Conservation (phyloP, 2,113 vertebrate genomes). For the Poicephalus meyeri region DNA sequence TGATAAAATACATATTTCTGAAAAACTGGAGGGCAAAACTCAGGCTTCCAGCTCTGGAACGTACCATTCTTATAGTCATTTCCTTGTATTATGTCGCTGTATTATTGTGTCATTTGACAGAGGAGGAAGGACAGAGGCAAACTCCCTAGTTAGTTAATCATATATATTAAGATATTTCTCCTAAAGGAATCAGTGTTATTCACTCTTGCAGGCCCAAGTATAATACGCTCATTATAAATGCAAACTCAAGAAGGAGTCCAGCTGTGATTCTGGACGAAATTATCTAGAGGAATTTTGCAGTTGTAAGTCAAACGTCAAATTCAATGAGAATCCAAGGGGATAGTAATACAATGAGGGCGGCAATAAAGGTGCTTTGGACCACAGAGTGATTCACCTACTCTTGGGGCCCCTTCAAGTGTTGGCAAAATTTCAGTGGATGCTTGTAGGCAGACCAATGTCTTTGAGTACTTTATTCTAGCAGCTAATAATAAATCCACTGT, state of each 20-base stretch:
- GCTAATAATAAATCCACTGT: constrained; percentile 16
- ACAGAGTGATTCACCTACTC: background rate
- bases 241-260: background rate
- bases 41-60: background rate
- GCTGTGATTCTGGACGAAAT: background rate
- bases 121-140: background rate
- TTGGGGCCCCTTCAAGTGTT: background rate
- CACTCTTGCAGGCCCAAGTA: background rate
- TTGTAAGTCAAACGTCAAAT: background rate
- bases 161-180: background rate
- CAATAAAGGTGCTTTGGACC: background rate
- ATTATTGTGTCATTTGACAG: background rate
- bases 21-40: background rate
- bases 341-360: background rate
- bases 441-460: background rate
- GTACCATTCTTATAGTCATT: rapidly evolving
- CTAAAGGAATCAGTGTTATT: background rate
- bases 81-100: background rate
- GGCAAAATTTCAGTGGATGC: background rate
- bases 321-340: background rate
- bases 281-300: background rate
- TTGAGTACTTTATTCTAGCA: constrained; percentile 16
- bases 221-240: background rate
- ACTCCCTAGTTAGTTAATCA: background rate
- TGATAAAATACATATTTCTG: background rate